Base-by-base conservation (phyloP, 2,797 vertebrate genomes). In the Propithecus deckenii region DNA sequence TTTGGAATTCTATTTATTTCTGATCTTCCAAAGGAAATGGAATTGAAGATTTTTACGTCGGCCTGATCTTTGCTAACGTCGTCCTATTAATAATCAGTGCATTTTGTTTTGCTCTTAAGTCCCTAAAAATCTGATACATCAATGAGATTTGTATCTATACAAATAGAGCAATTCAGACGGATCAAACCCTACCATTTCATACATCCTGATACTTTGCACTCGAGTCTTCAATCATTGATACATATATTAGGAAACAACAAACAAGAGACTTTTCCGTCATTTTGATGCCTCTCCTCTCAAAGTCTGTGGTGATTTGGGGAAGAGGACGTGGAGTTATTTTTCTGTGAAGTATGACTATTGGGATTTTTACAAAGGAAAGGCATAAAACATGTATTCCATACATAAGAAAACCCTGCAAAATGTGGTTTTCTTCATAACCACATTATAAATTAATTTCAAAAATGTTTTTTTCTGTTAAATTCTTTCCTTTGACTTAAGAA, bases 61-160 rank as follows among this genome's bases (percentile, higher is more conserved):
- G 17, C 63, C 30, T 69, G n/a, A 35, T 74, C 46, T 95, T 92
- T 85, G 63, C 59, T 65, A 6, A 74, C 41, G 38, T 28, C 43
- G 23, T 55, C 7, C 35, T 75, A 5, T 50, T 28, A 23, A 61
- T 48, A 28, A 48, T n/a, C 15, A 30, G 8, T 38, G 30, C 7
- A 30, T 65, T 95, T 81, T 55, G 65, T 75, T 96, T 91, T 90
- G 57, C 41, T 92, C 59, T 25, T 30, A 43, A 86, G 41, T 89
- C 59, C 55, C 71, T 63, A 84, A 75, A 89, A 87, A 67, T 35
- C 35, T 61, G 76, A 43, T n/a, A 5, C 5, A 28, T 52, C 63
- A n/a, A 18, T 65, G 63, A 65, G 63, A 65, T 65, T n/a, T n/a
- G 15, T 65, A 65, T 18, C 63, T 17, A n/a, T 5, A 84, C 13